Conservation (phyloP, 2,888 invertebrate species). For the Meteorus cinctellus region DNA sequence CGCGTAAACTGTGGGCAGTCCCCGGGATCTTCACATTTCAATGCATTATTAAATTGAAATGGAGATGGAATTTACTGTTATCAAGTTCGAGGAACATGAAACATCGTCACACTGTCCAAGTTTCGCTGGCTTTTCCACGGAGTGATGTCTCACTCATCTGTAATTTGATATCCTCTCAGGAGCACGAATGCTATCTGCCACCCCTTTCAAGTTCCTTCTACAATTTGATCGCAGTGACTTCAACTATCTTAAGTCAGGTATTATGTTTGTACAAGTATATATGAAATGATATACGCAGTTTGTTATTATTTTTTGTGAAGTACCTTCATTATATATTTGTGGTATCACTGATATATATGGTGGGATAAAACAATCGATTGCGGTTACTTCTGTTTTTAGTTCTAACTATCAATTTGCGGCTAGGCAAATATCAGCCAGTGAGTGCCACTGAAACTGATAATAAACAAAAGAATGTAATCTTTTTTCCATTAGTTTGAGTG, state of each 20-base stretch:
- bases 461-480: too few relatives aligned
- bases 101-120: slow-evolving; percentile 37
- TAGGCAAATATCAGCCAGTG: too few relatives aligned
- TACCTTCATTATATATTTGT: too few relatives aligned
- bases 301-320: background rate
- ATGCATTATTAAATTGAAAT: background rate
- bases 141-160: slow-evolving; percentile 37
- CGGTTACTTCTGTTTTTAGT: too few relatives aligned
- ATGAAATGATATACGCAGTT: background rate
- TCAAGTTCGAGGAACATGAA: slow-evolving; percentile 28
- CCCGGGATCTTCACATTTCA: background rate
- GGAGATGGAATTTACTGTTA: slow-evolving; percentile 6
- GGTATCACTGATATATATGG: too few relatives aligned
- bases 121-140: slow-evolving; percentile 25
- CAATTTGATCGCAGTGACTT: background rate
- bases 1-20: too few relatives aligned
- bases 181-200: background rate
- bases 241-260: background rate
- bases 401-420: too few relatives aligned
- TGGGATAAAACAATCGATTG: too few relatives aligned
- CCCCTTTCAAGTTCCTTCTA: slow-evolving; percentile 1
- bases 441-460: too few relatives aligned
- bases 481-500: background rate
- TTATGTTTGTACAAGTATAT: background rate
- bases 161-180: slow-evolving; percentile 29